Evolutionary conservation across 2,797 vertebrate species (phyloP), one percentile per base, ranked within the genome.

Genomic region (Myoxocephalus aenaeus): DNA sequence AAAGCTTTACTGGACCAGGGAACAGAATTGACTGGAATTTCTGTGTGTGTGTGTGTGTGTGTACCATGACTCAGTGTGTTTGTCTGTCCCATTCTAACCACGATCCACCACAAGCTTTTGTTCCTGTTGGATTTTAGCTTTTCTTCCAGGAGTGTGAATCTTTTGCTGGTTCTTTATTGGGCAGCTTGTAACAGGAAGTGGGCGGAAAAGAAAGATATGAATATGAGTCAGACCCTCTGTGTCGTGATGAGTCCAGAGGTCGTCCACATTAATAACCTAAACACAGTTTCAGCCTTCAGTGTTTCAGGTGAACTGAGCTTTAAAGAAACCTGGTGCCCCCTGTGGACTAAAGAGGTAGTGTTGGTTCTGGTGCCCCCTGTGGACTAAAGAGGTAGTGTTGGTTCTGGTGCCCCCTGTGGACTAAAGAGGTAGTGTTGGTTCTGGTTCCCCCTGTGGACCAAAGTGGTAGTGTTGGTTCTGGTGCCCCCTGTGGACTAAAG

Each of bases 1-100:
- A 79, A 73, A 80, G 70, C 75, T 73, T 83, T 38, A 74, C 66
- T 69, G 84, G 66, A 80, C 78, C 42, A 79, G 46, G 58, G 66
- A 73, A 56, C 73, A 79, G 86, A 86, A 81, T 77, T 63, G 77
- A 86, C 83, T 80, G 86, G 84, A 87, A 87, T 83, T 51, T 9
- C 2, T 74, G 0, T 40, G 42, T 65, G 25, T 40, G 44, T 46
- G 44, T 46, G 12, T 15, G 51, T 27, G 51, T 4, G 32, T 14
- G 34, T 2, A 51, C 9, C 18, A 0, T 62, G 68, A 80, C 62
- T 74, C 70, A 65, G 44, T 51, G 51, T 40, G 48, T 22, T 8
- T n/a, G 50, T 48, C 18, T 4, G 17, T 48, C 46, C 46, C 20
- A 48, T 9, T 51, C n/a, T 61, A 27, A 42, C 54, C 42, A 63